Base-by-base conservation (phyloP, 1,140 invertebrate genomes). In the Manduca sexta region DNA sequence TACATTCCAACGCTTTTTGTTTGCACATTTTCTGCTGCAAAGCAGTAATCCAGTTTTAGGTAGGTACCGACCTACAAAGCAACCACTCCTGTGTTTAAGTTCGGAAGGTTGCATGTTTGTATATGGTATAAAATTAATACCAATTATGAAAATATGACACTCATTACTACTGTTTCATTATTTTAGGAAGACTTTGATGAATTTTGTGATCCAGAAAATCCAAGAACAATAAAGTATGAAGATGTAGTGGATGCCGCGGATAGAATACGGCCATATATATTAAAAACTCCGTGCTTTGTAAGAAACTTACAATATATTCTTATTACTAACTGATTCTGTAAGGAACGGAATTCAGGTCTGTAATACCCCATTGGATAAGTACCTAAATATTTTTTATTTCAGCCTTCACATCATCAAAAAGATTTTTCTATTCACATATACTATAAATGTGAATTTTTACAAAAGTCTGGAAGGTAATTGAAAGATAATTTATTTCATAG, bases 121-220 rank as follows among this genome's bases (percentile, higher is more conserved):
- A n/a, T n/a, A n/a, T n/a, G n/a, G n/a, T n/a, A n/a, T n/a, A n/a
- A n/a, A 0, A 12, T 10, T 35, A 10, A 2, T 35, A 8, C n/a
- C 12, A 35, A 2, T 35, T n/a, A n/a, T 6, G 12, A 35, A 8
- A n/a, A n/a, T 35, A 35, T 10, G 12, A 10, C 8, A 8, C 30
- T 31, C 8, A 38, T 13, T 38, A 0, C 14, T 38, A 12, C n/a
- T 13, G n/a, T n/a, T n/a, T n/a, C n/a, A 16, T 10, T 2, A 35
- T 46, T 52, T 44, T 48, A 83, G 79, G 74, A 78, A 46, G 74
- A 83, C 52, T 79, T 60, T 49, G 76, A 83, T 47, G 68, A 74
- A 50, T 69, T 64, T 34, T 82, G 76, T 41, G 78, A 84, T 40
- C 78, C 78, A 0, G 50, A 62, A 18, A 82, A 77, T 47, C 80